Evolutionary conservation across 2,888 invertebrate species (phyloP), one percentile per base, ranked within the genome.

Genomic region (Colostygia pectinataria): DNA sequence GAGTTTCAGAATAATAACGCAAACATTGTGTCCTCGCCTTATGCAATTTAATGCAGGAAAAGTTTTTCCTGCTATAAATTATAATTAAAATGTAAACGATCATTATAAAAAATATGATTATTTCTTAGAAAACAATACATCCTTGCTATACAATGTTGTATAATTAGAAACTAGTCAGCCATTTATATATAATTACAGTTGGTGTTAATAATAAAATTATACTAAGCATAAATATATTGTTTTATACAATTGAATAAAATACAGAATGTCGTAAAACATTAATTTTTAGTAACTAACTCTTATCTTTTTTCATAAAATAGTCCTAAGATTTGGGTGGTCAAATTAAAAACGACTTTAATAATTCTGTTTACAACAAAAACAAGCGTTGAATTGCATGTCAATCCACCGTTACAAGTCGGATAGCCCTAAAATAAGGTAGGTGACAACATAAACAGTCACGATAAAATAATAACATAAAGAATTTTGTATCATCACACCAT

Each of bases 121-220:
- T 46, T 46, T 38, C 33, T 45, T 46, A 52, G 33, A 38, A 51
- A 51, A 51, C 51, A 38, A 29, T 33, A 34, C 46, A 42, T 52
- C 46, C 52, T 42, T 20, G 20, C 37, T 25, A 23, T 38, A 42
- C 49, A 39, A 43, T 48, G 41, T 48, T 31, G 37, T 14, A 32
- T 42, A 31, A 31, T 41, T 45, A 51, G 25, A 41, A 41, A 44
- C 50, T 37, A 27, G 38, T 42, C 41, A 18, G 15, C 27, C 42
- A 36, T 32, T 48, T 42, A 31, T 27, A 42, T 42, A 8, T 43
- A 39, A 49, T 42, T 20, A 27, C 8, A 13, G 42, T 42, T 31
- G 14, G 18, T 25, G 45, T 46, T 13, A 46, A 39, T 36, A n/a
- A n/a, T n/a, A n/a, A n/a, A n/a, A n/a, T n/a, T n/a, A n/a, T n/a